Base-by-base conservation (phyloP, 53 echinoderm and acorn worm genomes). In the Temnopleurus reevesii region DNA sequence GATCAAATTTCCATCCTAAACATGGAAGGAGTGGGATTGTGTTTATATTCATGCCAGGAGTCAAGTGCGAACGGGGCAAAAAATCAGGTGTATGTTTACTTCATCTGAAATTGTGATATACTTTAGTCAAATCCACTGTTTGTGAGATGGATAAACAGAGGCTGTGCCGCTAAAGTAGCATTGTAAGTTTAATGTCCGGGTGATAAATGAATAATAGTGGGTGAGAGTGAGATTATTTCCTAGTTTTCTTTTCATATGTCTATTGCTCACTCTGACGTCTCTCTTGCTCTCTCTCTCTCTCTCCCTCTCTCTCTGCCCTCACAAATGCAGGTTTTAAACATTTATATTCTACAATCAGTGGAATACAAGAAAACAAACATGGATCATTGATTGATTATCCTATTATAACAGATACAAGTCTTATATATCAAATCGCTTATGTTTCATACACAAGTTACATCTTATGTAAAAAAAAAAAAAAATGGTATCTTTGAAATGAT, bases 121-220 rank as follows among this genome's bases (percentile, higher is more conserved):
- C 85, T 83, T 33, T 43, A 85, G 59, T 60, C 15, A 85, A 85
- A 85, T 59, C 45, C 85, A 60, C 2, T 85, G 85, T 85, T 85
- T 85, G 57, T 60, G 60, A 44, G 33, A 10, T 43, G 21, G 23
- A 46, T 85, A 85, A 85, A 85, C 85, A 85, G 49, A 59, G n/a
- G 85, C 61, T 60, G 46, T 24, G 58, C 23, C 41, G 85, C 59
- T 85, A 85, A 85, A n/a, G n/a, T n/a, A n/a, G 85, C 18, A 61
- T 45, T 59, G 19, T 46, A 36, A 35, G 34, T 5, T 34, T 83
- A 55, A 83, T 55, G 83, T 56, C 55, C 54, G 23, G 18, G 55
- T 55, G 83, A 83, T 54, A 83, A 83, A 83, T 56, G 53, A 54
- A 55, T 55, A 55, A 83, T 9, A 36, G 83, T 8, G 23, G 36